Percentiles rank a stretch among this genome's conserved stretches.
Conservation (phyloP, 2,797 vertebrate genomes). For the Cossypha niveicapilla region DNA sequence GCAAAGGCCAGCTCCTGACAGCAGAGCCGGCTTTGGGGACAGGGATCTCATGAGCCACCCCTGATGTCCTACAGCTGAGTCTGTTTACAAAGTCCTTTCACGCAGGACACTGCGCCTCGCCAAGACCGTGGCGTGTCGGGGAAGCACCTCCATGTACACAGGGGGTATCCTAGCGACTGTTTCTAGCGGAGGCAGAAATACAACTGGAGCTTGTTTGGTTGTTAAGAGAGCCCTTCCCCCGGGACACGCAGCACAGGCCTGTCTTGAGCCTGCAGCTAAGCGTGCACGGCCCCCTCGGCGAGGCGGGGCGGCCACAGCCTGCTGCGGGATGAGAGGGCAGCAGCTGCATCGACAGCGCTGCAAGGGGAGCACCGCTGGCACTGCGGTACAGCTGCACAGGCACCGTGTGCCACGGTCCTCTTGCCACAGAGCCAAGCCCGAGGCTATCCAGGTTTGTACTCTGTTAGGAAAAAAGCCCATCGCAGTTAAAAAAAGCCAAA, state of each 20-base stretch:
- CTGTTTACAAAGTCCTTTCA: neutral
- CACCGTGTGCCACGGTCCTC: accelerated
- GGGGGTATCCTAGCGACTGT: neutral
- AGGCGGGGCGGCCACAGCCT: accelerated
- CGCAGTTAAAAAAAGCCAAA: neutral
- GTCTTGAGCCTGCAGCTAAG: neutral
- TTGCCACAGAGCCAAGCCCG: accelerated
- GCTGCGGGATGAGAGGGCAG: accelerated
- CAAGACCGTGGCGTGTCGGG: accelerated
- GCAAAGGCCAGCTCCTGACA: neutral
- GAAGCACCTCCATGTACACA: neutral
- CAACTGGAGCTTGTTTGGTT: neutral
- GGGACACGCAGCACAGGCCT: neutral
- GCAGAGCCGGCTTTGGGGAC: accelerated
- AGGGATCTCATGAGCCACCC: accelerated
- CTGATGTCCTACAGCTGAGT: accelerated
- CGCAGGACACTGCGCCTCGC: neutral
- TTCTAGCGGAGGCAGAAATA: neutral
- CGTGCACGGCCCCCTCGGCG: accelerated
- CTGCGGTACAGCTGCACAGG: neutral
- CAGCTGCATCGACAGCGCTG: neutral
- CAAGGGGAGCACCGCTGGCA: neutral
- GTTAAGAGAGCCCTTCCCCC: neutral
- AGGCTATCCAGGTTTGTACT: neutral
- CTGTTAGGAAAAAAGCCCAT: accelerated